phyloP scores from a whole-genome alignment of 92 coral and sea anemone genomes.

The Parazoanthus darwini region DNA sequence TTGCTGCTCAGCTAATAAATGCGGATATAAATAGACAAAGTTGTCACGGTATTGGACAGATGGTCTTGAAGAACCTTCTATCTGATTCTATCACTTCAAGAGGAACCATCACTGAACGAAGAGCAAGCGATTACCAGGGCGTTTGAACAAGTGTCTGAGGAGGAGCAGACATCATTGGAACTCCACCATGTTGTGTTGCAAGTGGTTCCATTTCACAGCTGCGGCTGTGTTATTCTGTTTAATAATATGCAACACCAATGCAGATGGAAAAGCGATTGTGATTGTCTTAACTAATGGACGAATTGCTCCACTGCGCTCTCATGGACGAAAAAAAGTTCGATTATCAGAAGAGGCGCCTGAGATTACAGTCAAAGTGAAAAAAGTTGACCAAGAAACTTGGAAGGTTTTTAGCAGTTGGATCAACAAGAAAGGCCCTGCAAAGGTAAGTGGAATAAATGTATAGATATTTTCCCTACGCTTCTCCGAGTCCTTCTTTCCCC shows the following conservation, averaged over 20 bases:
- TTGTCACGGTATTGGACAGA: conserved; percentile 1
- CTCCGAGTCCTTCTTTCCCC: background rate
- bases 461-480: background rate
- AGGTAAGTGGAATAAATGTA: background rate
- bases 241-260: background rate
- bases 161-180: background rate
- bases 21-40: conserved; percentile 22
- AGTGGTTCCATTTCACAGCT: background rate
- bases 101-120: background rate
- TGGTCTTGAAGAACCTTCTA: background rate
- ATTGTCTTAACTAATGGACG: conserved; percentile 32
- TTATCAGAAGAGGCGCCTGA: background rate
- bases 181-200: conserved; percentile 8
- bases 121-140: background rate
- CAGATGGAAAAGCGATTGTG: conserved; percentile 32
- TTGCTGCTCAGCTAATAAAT: conserved; percentile 31
- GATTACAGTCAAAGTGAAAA: conserved; percentile 4
- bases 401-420: conserved; percentile 19
- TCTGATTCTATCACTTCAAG: background rate
- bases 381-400: background rate
- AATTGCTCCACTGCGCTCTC: conserved; percentile 11
- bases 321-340: background rate
- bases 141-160: background rate
- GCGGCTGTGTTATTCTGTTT: background rate
- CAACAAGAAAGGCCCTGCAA: conserved; percentile 11